A percentile compares a stretch with the other conserved stretches of the same genome.
These are phyloP conservation scores for Bettongia penicillata DNA, from an alignment of 2,113 vertebrate genomes.

Conservation along the genomic window DNA sequence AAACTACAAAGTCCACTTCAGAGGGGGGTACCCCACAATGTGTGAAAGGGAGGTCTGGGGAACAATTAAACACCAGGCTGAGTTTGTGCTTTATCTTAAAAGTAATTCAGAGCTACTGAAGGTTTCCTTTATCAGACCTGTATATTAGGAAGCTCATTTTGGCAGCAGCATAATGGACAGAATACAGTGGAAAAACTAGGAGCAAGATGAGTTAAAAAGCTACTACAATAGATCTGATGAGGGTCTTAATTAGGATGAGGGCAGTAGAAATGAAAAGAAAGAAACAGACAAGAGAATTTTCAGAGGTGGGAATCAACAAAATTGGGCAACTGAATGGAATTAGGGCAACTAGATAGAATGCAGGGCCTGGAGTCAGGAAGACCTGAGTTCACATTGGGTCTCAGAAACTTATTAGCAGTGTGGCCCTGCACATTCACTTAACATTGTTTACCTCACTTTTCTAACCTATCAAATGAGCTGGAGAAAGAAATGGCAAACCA, in stretches of 20 bases:
- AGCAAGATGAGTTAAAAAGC: not conserved
- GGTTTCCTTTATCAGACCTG: not conserved
- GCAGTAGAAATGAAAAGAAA: not conserved
- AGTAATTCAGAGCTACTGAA: not conserved
- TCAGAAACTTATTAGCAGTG: not conserved
- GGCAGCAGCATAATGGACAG: not conserved
- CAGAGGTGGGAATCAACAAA: not conserved
- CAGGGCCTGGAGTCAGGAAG: not conserved
- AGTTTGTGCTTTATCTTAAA: not conserved
- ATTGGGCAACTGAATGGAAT: not conserved
- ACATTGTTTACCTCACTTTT: not conserved
- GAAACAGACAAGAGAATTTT: not conserved
- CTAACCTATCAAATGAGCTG: not conserved
- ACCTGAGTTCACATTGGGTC: not conserved
- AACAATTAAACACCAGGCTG: not conserved
- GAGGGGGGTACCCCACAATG: not conserved
- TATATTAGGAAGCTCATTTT: not conserved
- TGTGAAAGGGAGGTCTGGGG: not conserved
- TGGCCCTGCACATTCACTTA: not conserved
- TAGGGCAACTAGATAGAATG: not conserved
- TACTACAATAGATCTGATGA: not conserved
- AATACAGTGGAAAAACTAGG: not conserved
- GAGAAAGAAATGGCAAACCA: not conserved
- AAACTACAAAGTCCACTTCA: not conserved
- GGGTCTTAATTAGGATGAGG: not conserved